Evolutionary conservation across 2,888 invertebrate genomes (phyloP), one percentile per base, ranked within the genome.

Genomic region (Panopea generosa): DNA sequence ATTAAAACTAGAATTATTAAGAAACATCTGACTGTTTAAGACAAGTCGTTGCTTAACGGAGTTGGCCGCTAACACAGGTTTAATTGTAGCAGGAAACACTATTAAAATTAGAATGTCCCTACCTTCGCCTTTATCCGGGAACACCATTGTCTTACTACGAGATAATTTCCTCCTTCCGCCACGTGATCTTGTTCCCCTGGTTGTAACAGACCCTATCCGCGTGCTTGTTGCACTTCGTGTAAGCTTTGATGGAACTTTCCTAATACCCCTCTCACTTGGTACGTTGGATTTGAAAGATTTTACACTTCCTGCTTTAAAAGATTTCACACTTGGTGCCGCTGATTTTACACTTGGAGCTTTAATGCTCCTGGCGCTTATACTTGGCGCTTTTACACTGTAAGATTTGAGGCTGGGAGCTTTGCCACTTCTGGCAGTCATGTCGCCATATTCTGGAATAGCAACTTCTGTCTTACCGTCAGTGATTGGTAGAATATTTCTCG

Each of bases 171-270:
- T 71, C 56, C 50, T n/a, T n/a, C n/a, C n/a, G 33, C 33, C 11
- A 4, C 33, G 33, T 33, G 33, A 33, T 4, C 6, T 7, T 6
- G 11, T 62, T 16, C 24, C 14, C 4, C 61, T 60, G 4, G 57
- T 66, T 9, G 65, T 45, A 18, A 69, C 52, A 26, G 60, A 29
- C 24, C 77, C 66, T 49, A 65, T 56, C 40, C 49, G 60, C 0
- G 77, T 78, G 27, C 69, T 73, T 2, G 77, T 73, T 14, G 66
- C 57, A 43, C 69, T 62, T 16, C 77, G 22, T 11, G 9, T 16
- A 22, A 62, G 29, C 47, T 55, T 52, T 2, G 47, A 38, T 16
- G 43, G 4, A 47, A 49, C 16, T 16, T 43, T 43, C 29, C 47
- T 47, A 24, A 14, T 2, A 14, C 18, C 29, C 4, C 29, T 27